Conservation (phyloP, 2,888 invertebrate genomes). For the Cheilosia grossa region DNA sequence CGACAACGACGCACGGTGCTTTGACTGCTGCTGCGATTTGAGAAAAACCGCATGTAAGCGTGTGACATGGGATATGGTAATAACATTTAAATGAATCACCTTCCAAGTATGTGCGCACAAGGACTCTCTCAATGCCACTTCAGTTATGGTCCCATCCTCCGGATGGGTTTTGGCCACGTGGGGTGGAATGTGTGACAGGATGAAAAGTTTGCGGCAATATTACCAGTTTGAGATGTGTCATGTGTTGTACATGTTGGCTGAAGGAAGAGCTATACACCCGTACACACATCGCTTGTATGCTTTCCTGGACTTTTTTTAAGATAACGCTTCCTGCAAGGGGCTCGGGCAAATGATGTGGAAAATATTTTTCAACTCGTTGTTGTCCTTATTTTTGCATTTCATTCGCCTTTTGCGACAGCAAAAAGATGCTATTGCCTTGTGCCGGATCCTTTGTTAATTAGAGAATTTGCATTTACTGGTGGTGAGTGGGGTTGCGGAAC, state of each 20-base stretch:
- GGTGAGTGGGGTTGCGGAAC: background rate
- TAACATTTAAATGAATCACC: conserved; percentile 74
- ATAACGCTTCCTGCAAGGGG: conserved; percentile 30
- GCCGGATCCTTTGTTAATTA: background rate
- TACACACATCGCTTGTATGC: background rate
- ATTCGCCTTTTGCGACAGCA: conserved; percentile 25
- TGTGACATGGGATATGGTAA: conserved; percentile 65
- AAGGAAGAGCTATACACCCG: background rate
- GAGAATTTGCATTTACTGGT: conserved; percentile 35
- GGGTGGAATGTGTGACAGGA: conserved; percentile 32
- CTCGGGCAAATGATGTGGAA: conserved; percentile 60
- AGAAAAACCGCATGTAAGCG: conserved; percentile 59
- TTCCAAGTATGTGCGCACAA: conserved; percentile 59
- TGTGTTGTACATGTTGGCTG: conserved; percentile 22
- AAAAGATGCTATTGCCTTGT: conserved; percentile 24
- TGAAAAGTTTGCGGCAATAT: conserved; percentile 67
- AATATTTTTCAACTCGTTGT: conserved; percentile 65
- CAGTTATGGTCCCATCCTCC: conserved; percentile 1
- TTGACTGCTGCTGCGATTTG: conserved; percentile 60
- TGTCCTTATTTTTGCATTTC: conserved; percentile 37
- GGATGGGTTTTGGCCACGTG: background rate
- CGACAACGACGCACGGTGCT: conserved; percentile 41
- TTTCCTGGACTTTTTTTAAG: conserved; percentile 65
- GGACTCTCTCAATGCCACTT: conserved; percentile 42
- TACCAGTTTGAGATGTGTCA: conserved; percentile 63